Evolutionary conservation across 2,888 invertebrate genomes (phyloP), one percentile per base, ranked within the genome.

Genomic region (Hecatera dysodea): DNA sequence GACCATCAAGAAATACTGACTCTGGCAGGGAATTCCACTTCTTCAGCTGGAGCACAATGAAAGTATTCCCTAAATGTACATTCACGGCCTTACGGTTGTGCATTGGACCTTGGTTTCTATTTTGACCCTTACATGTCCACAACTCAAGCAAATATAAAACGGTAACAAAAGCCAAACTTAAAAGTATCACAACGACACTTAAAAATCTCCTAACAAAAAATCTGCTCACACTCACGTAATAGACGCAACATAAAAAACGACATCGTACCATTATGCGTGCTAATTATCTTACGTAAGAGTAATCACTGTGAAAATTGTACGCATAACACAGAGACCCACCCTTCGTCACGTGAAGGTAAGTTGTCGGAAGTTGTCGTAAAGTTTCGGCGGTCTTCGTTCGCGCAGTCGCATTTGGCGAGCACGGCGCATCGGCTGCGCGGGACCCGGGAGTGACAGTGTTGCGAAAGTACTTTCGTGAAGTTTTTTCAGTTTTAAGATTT

Each of bases 401-500:
- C 80, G 81, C 81, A 81, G 75, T 80, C 73, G 76, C 64, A 72
- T 71, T 76, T 69, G 70, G 74, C 62, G 24, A 69, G 77, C 81
- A 84, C 76, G 76, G 82, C 81, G 81, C 75, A 75, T 59, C 70
- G 67, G 81, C 69, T 85, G 87, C 87, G 86, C 86, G 46, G 59
- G 81, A 77, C 74, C 72, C 78, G 72, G 67, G 75, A 72, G 79
- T 80, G 84, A 72, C 27, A 67, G 78, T 79, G 84, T 75, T 63
- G 64, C 68, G 64, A 65, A 81, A 78, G 24, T 70, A 70, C 39
- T 56, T 61, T 24, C 55, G 81, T 71, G 78, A 48, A 66, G 62
- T 61, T 72, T 55, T 70, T 55, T 67, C 39, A 53, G 61, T 63
- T 71, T 53, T 55, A 17, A 15, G 55, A 33, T 12, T 55, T 55